Conservation (phyloP, 2,888 invertebrate species). For the Electrophaes corylata region DNA sequence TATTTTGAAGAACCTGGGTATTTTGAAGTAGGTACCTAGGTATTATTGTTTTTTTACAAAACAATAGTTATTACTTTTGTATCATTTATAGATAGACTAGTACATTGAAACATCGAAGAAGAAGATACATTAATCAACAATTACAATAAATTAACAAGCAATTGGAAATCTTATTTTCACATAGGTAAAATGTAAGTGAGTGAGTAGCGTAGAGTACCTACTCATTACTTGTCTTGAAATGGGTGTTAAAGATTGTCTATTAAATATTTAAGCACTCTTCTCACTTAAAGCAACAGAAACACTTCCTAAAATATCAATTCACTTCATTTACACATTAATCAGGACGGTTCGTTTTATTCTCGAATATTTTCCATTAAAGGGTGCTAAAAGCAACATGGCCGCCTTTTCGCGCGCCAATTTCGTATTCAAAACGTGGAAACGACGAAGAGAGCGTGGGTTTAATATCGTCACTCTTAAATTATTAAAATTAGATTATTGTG, state of each 20-base stretch:
- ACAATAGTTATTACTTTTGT: too few species aligned
- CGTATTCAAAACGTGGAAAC: constrained; percentile 70
- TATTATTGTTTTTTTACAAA: too few species aligned
- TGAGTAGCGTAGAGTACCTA: too few species aligned
- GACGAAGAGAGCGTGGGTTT: constrained; percentile 62
- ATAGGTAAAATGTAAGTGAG: too few species aligned
- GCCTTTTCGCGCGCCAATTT: constrained; percentile 70
- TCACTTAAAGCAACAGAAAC: constrained; percentile 55
- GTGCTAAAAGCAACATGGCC: constrained; percentile 79
- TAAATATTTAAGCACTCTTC: constrained; percentile 52
- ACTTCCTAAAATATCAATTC: constrained; percentile 69
- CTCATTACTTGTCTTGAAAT: neutral
- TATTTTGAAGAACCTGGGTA: too few species aligned
- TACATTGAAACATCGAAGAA: too few species aligned
- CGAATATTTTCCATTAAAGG: constrained; percentile 72
- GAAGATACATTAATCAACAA: too few species aligned
- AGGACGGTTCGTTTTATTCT: constrained; percentile 65
- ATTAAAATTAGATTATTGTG: constrained; percentile 76
- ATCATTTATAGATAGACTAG: too few species aligned
- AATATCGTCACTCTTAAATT: constrained; percentile 76
- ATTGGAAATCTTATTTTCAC: too few species aligned
- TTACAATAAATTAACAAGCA: too few species aligned
- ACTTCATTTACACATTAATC: constrained; percentile 75
- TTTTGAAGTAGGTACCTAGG: too few species aligned
- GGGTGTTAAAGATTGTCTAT: constrained; percentile 38